A percentile compares a stretch with the other conserved stretches of the same genome.
Evolutionary conservation across 2,797 vertebrate species (phyloP).

Genomic region (Hoplostethus mediterraneus): DNA sequence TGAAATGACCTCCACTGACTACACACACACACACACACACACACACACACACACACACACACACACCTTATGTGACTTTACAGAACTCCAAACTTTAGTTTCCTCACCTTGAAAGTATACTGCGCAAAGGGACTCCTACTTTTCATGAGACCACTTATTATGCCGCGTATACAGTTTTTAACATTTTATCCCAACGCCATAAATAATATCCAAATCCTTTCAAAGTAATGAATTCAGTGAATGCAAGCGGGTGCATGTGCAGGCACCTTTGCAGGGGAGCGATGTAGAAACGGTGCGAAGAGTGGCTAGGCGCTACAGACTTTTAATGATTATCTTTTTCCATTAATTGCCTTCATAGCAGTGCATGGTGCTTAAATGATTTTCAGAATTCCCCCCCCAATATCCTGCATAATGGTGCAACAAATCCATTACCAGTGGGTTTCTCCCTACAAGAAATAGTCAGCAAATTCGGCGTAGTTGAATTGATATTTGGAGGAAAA

Average conservation of each 20-base stretch:
- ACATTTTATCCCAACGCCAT: slow-evolving; percentile 54
- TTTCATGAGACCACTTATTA: slow-evolving; percentile 31
- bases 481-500: background rate
- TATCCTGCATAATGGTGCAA: background rate
- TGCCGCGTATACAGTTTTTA: slow-evolving; percentile 45
- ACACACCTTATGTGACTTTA: slow-evolving; percentile 6
- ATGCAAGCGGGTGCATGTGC: slow-evolving; percentile 51
- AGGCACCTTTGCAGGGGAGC: slow-evolving; percentile 41
- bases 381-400: slow-evolving; percentile 35
- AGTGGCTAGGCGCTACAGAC: slow-evolving; percentile 8
- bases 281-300: slow-evolving; percentile 2
- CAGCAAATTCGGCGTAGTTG: background rate
- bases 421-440: background rate
- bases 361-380: slow-evolving; percentile 11
- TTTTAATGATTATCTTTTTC: slow-evolving; percentile 49
- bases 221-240: slow-evolving; percentile 65
- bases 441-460: slow-evolving; percentile 6
- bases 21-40: background rate
- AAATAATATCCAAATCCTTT: slow-evolving; percentile 66
- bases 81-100: slow-evolving; percentile 24
- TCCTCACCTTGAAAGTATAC: slow-evolving; percentile 16
- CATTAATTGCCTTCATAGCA: slow-evolving; percentile 26
- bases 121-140: slow-evolving; percentile 5
- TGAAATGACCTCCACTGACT: background rate
- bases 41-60: too few relatives aligned